phyloP scores from a whole-genome alignment of 2,113 vertebrate genomes.

The Empidonax traillii region DNA sequence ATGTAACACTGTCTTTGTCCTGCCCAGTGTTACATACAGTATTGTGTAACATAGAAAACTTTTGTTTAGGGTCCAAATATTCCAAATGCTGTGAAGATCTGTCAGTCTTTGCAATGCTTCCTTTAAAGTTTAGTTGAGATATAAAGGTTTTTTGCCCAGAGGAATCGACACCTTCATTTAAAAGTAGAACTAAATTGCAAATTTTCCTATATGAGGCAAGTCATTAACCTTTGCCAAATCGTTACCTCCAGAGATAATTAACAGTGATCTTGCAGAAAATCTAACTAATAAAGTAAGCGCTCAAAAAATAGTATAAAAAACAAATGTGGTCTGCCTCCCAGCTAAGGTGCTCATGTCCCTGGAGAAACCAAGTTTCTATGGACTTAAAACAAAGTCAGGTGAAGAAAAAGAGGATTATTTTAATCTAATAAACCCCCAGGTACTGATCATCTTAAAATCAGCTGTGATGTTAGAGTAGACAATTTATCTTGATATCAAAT shows the following conservation, averaged over 20 bases:
- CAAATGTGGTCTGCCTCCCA: not conserved
- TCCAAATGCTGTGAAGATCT: not conserved
- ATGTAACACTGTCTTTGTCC: not conserved
- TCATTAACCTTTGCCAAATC: conserved; percentile 71
- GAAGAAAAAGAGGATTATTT: not conserved
- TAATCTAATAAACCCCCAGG: not conserved
- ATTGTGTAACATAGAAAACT: not conserved
- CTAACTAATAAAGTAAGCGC: conserved; percentile 48
- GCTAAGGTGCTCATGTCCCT: not conserved
- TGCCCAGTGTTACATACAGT: not conserved
- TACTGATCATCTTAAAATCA: not conserved
- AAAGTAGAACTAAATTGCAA: conserved; percentile 56
- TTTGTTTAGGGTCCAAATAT: not conserved
- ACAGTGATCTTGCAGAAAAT: conserved; percentile 54
- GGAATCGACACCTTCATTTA: conserved; percentile 56
- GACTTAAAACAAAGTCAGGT: not conserved
- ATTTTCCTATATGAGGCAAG: conserved; percentile 51
- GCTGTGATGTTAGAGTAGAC: not conserved
- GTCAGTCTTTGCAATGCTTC: not conserved
- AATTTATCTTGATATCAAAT: not conserved
- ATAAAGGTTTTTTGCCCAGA: not conserved
- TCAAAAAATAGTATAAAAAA: conserved; percentile 46
- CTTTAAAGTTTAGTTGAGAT: conserved; percentile 19
- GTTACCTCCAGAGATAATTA: conserved; percentile 65
- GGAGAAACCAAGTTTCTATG: not conserved